These are phyloP conservation scores for Ceyx melanurus DNA, from an alignment of 2,113 vertebrate species.

Conservation along the genomic window DNA sequence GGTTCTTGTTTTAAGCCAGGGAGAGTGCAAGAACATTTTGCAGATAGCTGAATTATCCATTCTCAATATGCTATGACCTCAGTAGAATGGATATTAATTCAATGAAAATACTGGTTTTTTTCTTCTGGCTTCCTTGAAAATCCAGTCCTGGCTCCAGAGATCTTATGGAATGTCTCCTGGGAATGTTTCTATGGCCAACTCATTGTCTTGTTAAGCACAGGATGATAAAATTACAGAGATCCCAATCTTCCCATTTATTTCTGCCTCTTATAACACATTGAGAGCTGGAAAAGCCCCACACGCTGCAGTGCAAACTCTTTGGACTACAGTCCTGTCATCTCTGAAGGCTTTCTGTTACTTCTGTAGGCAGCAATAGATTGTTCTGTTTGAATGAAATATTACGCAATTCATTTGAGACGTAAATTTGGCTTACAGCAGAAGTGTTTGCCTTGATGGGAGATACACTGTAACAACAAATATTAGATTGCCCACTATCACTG, in stretches of 20 bases:
- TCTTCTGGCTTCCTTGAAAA: conserved; percentile 29
- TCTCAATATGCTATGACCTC: neutral
- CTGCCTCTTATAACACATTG: neutral
- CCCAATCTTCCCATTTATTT: neutral
- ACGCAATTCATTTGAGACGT: conserved; percentile 28
- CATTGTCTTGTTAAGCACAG: neutral
- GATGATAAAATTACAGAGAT: conserved; percentile 21
- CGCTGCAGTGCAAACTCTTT: neutral
- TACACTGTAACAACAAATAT: conserved; percentile 57
- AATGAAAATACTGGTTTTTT: conserved; percentile 34
- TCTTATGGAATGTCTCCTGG: conserved; percentile 28
- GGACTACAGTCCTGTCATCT: conserved; percentile 34
- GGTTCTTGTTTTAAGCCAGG: neutral
- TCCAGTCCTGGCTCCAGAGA: conserved; percentile 11
- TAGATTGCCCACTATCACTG: conserved; percentile 37
- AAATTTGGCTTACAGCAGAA: conserved; percentile 63
- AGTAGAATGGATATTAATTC: conserved; percentile 41
- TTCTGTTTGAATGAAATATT: conserved; percentile 42
- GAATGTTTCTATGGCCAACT: neutral
- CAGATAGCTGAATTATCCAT: neutral
- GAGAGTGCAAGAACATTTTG: neutral
- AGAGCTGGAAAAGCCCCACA: conserved; percentile 3
- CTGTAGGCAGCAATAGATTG: conserved; percentile 39
- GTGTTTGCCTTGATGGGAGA: neutral
- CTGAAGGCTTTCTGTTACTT: conserved; percentile 17